Evolutionary conservation across 2,113 vertebrate genomes (phyloP), one percentile per base, ranked within the genome.

Genomic region (Nerophis ophidion): DNA sequence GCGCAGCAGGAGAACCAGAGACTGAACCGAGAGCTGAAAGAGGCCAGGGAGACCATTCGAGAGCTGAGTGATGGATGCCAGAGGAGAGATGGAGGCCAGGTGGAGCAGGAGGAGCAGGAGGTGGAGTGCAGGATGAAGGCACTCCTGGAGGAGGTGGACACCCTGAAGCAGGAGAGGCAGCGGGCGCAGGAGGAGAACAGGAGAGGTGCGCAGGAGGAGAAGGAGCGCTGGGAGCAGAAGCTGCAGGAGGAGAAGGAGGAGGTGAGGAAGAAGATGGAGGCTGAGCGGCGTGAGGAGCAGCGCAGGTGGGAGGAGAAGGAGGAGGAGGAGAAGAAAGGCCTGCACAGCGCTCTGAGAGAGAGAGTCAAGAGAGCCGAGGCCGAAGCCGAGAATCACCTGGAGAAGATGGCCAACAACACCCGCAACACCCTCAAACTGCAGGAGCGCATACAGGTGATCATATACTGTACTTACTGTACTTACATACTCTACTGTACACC

Each of bases 371-470:
- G 91, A 70, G 84, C 93, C 14, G 94, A 98, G 48, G 88, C 87
- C 0, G 94, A 98, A 55, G 74, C 93, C 64, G 92, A 96, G 52
- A 83, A 87, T 57, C 90, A 91, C 76, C 89, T 88, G 61, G 91
- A 92, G 76, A 92, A 89, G 71, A 85, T 95, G 66, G 88, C 84
- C 4, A 94, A 97, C 72, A 87, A 81, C 77, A 93, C 89, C 81
- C 94, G 92, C 49, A 90, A 90, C 57, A 91, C 91, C 3, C 87
- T 91, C 68, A 95, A 93, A 68, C 87, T 95, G 63, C 94, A 96
- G 72, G 96, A 95, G 38, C 84, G 84, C 70, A 90, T 93, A 57
- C 93, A 98, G 95, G 96, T 98, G 91, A 33, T 7, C 50, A 6
- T 35, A 47, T 35, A 47, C 9, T 26, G 1, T 26, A 35, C 8